Evolutionary conservation across 2,797 vertebrate species (phyloP).

Genomic region (Gadopsis marmoratus): DNA sequence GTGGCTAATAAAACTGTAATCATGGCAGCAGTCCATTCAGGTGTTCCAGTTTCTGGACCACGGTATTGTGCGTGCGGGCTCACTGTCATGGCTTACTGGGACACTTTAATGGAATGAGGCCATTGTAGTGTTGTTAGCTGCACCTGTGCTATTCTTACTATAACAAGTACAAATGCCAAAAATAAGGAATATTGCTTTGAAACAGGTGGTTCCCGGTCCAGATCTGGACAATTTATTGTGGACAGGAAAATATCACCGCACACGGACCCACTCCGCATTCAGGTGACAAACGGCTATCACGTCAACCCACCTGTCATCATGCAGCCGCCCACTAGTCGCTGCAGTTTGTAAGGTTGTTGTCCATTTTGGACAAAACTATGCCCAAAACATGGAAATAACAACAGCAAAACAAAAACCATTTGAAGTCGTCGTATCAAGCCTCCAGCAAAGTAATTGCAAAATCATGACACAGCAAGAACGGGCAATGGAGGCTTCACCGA

Average conservation of each 20-base stretch:
- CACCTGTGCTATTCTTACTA: constrained; percentile 52
- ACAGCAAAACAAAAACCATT: neutral
- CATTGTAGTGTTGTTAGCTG: constrained; percentile 37
- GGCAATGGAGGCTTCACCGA: neutral
- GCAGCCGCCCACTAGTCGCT: neutral
- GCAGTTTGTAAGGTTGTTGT: neutral
- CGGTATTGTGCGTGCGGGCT: constrained; percentile 43
- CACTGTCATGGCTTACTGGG: constrained; percentile 36
- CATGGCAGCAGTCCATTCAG: constrained; percentile 41
- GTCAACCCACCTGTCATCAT: neutral
- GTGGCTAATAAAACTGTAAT: constrained; percentile 53
- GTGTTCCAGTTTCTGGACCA: constrained; percentile 45
- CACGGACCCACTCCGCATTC: neutral
- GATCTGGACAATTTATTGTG: neutral
- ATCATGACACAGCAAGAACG: constrained; percentile 2
- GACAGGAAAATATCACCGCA: neutral
- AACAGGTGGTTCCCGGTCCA: neutral
- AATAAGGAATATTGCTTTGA: neutral
- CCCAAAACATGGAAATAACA: neutral
- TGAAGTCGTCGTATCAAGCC: neutral
- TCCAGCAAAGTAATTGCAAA: constrained; percentile 11
- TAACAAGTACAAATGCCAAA: constrained; percentile 26
- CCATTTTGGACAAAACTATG: neutral
- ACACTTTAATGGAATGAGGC: constrained; percentile 48
- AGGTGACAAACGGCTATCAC: neutral